Base-by-base conservation (phyloP, 2,797 vertebrate species). In the Acomys russatus region DNA sequence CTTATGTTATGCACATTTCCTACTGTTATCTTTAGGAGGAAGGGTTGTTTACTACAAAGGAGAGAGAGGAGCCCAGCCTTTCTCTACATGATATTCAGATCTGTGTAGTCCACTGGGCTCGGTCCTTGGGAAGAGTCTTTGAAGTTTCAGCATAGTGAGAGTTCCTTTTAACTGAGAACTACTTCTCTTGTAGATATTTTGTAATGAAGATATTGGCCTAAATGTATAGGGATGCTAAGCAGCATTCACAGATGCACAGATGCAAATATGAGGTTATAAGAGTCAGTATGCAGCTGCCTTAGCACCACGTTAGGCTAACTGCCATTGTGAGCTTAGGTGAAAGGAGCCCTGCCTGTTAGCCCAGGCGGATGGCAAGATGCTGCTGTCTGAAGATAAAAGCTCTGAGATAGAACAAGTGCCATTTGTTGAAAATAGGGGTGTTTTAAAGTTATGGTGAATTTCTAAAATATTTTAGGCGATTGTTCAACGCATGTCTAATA, bases 81-180 rank as follows among this genome's bases (percentile, higher is more conserved):
- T 94, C 59, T 12, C 0, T 96, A 38, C 83, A 11, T 91, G 85
- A 71, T 64, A 56, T 14, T 66, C 66, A 95, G 71, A 38, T 88
- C 92, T 96, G 93, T 94, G 10, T 74, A 61, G 35, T 88, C 82
- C 5, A 88, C 9, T 89, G 90, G 91, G 49, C 70, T 94, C 22
- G 35, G 77, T 84, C 5, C 64, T 95, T 93, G 95, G 88, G 44
- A 94, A 54, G 91, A 94, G 90, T 9, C 49, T 96, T 97, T 94
- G 59, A 90, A 92, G 86, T 88, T 83, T 78, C 85, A 38, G 84
- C 84, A 79, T 59, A 83, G 87, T 94, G 30, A 23, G 59, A 6
- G 77, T 97, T 83, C 28, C 91, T 71, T 92, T 83, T 97, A 94
- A 89, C 35, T 91, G 35, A 95, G 35, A 94, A 91, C 14, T 38